A percentile compares a stretch with the other conserved stretches of the same genome.
phyloP scores from a whole-genome alignment of 2,797 vertebrate genomes.

The Melanotaenia trifasciata region DNA sequence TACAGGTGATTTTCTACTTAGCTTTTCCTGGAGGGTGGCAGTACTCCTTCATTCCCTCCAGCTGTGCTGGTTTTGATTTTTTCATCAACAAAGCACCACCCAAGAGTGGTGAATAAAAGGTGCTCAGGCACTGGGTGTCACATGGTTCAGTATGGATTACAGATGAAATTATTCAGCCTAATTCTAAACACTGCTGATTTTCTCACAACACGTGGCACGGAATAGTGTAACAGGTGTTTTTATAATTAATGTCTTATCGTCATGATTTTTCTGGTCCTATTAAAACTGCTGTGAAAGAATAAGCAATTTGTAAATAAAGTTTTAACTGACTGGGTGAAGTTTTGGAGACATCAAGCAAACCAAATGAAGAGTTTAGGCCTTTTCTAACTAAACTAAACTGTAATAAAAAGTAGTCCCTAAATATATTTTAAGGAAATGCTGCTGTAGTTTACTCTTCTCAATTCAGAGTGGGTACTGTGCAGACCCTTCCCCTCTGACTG shows the following conservation, averaged over 20 bases:
- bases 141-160: slow-evolving; percentile 48
- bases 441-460: too few species aligned
- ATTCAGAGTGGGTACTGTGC: too few species aligned
- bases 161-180: slow-evolving; percentile 24
- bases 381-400: too few species aligned
- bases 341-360: too few species aligned
- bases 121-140: neutral
- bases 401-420: too few species aligned
- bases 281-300: neutral
- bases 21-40: slow-evolving; percentile 19
- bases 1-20: neutral
- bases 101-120: slow-evolving; percentile 6
- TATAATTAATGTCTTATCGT: slow-evolving; percentile 1
- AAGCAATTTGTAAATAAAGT: neutral
- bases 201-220: slow-evolving; percentile 18
- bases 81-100: slow-evolving; percentile 16
- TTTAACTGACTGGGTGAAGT: neutral
- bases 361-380: too few species aligned
- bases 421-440: too few species aligned
- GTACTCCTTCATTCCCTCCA: slow-evolving; percentile 5
- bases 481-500: too few species aligned
- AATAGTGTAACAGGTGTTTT: neutral
- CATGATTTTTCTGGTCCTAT: slow-evolving; percentile 1
- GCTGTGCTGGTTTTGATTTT: slow-evolving; percentile 14
- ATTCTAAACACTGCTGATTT: slow-evolving; percentile 40